Base-by-base conservation (phyloP, 92 coral and sea anemone genomes). In the Phenganax marumi region DNA sequence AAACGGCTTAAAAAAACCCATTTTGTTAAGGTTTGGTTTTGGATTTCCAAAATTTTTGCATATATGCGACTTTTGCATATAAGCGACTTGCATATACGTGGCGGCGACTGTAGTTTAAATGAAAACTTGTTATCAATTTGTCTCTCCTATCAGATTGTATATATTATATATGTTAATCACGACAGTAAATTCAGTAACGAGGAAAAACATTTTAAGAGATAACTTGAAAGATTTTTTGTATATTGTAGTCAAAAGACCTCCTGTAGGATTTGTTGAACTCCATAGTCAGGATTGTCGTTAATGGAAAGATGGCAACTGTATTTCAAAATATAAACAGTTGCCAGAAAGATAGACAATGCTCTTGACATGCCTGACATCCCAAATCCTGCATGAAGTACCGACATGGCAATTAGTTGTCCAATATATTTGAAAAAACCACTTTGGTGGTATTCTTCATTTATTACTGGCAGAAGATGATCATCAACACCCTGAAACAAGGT, bases 361-460 rank as follows among this genome's bases (percentile, higher is more conserved):
- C 89, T 75, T 11, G 90, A 87, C 52, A 83, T 49, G 21, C 90
- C 87, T 6, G 77, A 70, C 17, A 89, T 68, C 16, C 90, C 92
- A 70, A 77, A 22, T 50, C 87, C 89, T 54, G 87, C 76, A 75
- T 89, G 87, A 8, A 89, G 52, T 55, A 84, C 89, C 16, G 88
- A 86, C 90, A 89, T 77, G 81, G 64, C 90, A 68, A 89, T 89
- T 46, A 86, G 85, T 84, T 77, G 85, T 39, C 90, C 90, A 50
- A 74, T 88, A 49, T 78, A 89, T 71, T 76, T 86, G 76, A 76
- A 89, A 61, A 43, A 89, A 17, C 88, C 90, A 80, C 84, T 89
- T 75, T 89, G 86, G 48, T 89, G 60, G 76, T 33, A 89, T 76
- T 89, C 90, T 68, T 89, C 88, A 78, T 71, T 83, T 55, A 86